Evolutionary conservation across 2,888 invertebrate genomes (phyloP).

Genomic region (Creontiades dilutus): DNA sequence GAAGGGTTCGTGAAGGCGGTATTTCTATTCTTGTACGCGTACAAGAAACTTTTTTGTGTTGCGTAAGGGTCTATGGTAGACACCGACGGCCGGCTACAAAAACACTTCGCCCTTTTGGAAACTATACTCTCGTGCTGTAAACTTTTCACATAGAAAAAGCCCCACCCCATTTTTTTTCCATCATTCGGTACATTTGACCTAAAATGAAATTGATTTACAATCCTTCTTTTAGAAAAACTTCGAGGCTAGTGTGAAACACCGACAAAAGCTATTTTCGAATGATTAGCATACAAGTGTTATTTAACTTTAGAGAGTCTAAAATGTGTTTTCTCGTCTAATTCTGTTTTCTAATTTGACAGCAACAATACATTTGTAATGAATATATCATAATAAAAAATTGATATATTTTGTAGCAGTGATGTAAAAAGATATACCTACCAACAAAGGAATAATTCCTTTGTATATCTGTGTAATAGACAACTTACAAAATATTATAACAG

Average conservation of each 20-base stretch:
- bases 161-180: background rate
- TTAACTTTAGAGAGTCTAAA: no score
- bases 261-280: slow-evolving; percentile 2
- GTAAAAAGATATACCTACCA: no score
- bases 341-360: no score
- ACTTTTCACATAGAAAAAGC: slow-evolving; percentile 18
- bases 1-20: slow-evolving; percentile 38
- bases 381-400: no score
- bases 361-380: no score
- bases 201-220: slow-evolving; percentile 23
- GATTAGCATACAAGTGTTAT: background rate
- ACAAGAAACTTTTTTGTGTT: slow-evolving; percentile 50
- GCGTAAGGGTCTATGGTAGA: background rate
- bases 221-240: background rate
- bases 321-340: no score
- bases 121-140: slow-evolving; percentile 24
- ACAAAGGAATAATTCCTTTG: no score
- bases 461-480: no score
- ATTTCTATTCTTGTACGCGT: slow-evolving; percentile 15
- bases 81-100: background rate
- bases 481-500: no score
- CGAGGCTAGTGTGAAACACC: background rate
- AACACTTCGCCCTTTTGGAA: slow-evolving; percentile 30
- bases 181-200: background rate
- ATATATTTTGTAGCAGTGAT: no score